Evolutionary conservation across 2,113 vertebrate species (phyloP), one percentile per base, ranked within the genome.

Genomic region (Ammodytes dubius): DNA sequence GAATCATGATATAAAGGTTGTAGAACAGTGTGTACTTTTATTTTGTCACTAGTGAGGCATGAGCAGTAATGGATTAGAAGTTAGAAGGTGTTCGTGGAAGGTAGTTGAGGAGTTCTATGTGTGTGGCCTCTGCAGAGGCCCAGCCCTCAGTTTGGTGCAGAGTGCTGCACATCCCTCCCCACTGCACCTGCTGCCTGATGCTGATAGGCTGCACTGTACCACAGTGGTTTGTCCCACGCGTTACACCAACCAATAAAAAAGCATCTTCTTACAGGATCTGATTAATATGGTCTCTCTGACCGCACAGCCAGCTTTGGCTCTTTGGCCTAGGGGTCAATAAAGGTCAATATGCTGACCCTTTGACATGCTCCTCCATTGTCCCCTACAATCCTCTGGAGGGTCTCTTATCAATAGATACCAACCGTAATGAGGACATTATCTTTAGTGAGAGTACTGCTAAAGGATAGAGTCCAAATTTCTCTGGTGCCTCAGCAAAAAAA

Each of bases 81-180:
- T 78, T 70, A 7, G 40, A 68, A 57, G 64, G 40, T 75, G 54
- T 50, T 47, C 19, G 45, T 73, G 46, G 46, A 66, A 69, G 79
- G 46, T 79, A 50, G 63, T 82, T 81, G 39, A 69, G 78, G 77
- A 87, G 70, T 69, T 53, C 37, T 71, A 70, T 79, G 67, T 67
- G 59, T 85, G 80, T 83, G 86, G 75, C 77, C 84, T 79, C 92
- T 91, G 92, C 92, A 93, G 91, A 88, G 88, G 88, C 88, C 83
- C 89, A 91, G 75, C 93, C 91, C 88, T 84, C 71, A 78, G 84
- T 93, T 92, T 93, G 92, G 83, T 91, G 91, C 91, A 92, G 90
- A 88, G 87, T 81, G 82, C 87, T 88, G 84, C 81, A 86, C 87
- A 83, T 88, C 87, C 84, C 83, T 89, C 87, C 87, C 79, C 67